Base-by-base conservation (phyloP, 2,888 invertebrate genomes). In the Acheta domesticus region DNA sequence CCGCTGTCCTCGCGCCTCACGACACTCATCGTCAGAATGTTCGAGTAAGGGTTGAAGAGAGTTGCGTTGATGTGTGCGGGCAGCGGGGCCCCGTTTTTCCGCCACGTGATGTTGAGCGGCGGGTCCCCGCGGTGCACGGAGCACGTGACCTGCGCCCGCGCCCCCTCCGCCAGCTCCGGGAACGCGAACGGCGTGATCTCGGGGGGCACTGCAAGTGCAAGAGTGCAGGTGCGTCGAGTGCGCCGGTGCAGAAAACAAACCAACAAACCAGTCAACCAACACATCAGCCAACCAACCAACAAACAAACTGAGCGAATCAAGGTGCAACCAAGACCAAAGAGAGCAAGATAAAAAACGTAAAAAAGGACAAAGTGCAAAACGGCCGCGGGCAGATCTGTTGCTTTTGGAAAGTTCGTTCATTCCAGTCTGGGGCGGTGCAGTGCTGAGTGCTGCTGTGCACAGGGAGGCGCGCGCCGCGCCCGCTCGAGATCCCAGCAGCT, bases 71-170 rank as follows among this genome's bases (percentile, higher is more conserved):
- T 80, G 80, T 82, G 81, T 75, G 79, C 78, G 36, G 82, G 81
- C 78, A 83, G 80, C 75, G 82, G 82, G 77, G 81, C 80, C 80
- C 81, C 81, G 83, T 88, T 86, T 83, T 87, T 87, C 62, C 85
- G 84, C 88, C 88, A 88, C 74, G 84, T 84, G 78, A 88, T 85
- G 80, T 84, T 85, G 79, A 88, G 85, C 12, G 89, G 88, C 77
- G 87, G 85, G 83, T 88, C 88, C 5, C 88, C 86, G 73, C 79
- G 80, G 79, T 82, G 81, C 62, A 83, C 84, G 11, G 84, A 83
- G 82, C 86, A 86, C 81, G 85, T 84, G 77, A 85, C 85, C 81
- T 85, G 84, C 23, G 85, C 84, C 81, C 86, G 84, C 83, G 86
- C 85, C 74, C 86, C 86, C 82, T 85, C 85, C 80, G 84, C 82